phyloP scores from a whole-genome alignment of 2,113 vertebrate species.

The Phaethon lepturus region DNA sequence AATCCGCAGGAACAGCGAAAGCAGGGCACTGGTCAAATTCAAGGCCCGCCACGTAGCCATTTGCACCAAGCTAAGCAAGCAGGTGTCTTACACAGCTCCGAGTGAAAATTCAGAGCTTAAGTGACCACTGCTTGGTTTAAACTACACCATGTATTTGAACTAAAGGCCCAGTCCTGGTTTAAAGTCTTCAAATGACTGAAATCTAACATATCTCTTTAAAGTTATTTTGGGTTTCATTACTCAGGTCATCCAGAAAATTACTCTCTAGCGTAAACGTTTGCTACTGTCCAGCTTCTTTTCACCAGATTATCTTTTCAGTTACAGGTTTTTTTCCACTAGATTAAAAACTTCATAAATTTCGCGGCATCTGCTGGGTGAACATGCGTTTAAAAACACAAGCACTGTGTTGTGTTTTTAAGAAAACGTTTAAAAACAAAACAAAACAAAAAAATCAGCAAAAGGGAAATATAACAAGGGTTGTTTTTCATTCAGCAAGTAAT shows the following conservation, averaged over 20 bases:
- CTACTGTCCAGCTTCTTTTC: not conserved
- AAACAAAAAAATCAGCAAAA: not conserved
- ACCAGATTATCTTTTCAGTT: not conserved
- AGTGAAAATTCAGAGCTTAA: not conserved
- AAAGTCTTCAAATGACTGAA: not conserved
- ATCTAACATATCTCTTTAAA: not conserved
- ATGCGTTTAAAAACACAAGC: not conserved
- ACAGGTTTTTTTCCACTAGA: not conserved
- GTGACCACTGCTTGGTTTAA: not conserved
- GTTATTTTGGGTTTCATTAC: not conserved
- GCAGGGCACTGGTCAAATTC: not conserved
- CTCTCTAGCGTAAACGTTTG: not conserved
- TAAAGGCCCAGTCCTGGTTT: not conserved
- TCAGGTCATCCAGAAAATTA: not conserved
- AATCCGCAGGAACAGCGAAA: not conserved
- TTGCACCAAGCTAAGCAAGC: not conserved
- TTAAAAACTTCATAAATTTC: not conserved
- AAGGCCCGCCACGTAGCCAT: too few relatives aligned
- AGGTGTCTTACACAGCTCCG: rapidly evolving
- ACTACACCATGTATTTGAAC: not conserved
- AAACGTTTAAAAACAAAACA: too few relatives aligned
- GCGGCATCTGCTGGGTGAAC: not conserved
- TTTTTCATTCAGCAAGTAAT: not conserved
- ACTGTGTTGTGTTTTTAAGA: not conserved
- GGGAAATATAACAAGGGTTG: not conserved